Evolutionary conservation across 1,140 invertebrate genomes (phyloP), one percentile per base, ranked within the genome.

Genomic region (Cephus cinctus): DNA sequence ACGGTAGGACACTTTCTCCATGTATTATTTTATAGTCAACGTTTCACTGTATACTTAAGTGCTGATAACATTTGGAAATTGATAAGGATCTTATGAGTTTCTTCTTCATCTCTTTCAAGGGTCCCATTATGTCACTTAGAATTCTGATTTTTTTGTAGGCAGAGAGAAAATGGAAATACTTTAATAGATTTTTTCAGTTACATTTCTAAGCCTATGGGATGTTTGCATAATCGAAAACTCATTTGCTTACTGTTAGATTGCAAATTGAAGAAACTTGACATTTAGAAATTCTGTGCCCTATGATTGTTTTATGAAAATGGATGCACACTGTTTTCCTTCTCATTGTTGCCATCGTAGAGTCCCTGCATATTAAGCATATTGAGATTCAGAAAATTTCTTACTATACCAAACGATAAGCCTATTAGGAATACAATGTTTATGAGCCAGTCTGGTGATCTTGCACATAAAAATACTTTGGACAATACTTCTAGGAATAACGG

Each of bases 331-430:
- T 67, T 67, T 23, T 49, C 54, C 45, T 59, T 66, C 14, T 4
- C 30, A n/a, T 2, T 23, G 11, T 9, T 15, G 11, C 41, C 36
- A 5, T 4, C 38, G 5, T 47, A 22, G 4, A 30, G 46, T 30
- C 57, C 52, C 32, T 59, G 50, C 22, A 44, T 48, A 20, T 50
- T 58, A 5, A 66, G 54, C 45, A 67, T 60, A 40, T 44, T 39
- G 8, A 66, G 31, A 41, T 69, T 66, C 5, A 68, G 34, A 8
- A 46, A 41, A 48, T 68, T 67, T 40, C 63, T 55, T 18, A 61
- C 11, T n/a, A 52, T 34, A 4, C 48, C 52, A 41, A 57, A 63
- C 9, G 36, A 43, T 20, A 55, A 32, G 5, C 50, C 60, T 6
- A 27, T 16, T 20, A 61, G 14, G 23, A 54, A 67, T n/a, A 56